Evolutionary conservation across 2,113 vertebrate genomes (phyloP).

Genomic region (Phyllopteryx taeniolatus): DNA sequence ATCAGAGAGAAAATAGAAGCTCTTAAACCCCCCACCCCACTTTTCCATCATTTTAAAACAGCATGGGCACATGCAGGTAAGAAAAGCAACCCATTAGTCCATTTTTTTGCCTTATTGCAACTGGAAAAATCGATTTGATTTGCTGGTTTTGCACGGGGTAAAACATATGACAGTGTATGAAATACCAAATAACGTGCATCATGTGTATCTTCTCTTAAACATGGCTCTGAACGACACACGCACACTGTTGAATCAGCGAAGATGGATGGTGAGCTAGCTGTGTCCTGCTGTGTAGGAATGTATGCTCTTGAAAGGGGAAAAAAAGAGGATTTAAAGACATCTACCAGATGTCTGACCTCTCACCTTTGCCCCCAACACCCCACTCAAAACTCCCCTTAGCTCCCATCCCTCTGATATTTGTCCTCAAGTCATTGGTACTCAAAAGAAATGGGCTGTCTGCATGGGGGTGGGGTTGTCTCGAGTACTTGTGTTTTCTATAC

Average conservation of each 20-base stretch:
- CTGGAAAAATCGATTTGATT: slow-evolving; percentile 35
- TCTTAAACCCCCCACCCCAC: slow-evolving; percentile 49
- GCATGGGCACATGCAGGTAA: slow-evolving; percentile 41
- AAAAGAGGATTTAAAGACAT: slow-evolving; percentile 62
- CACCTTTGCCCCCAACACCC: slow-evolving; percentile 50
- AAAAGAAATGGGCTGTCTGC: not conserved
- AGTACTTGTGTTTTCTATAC: not conserved
- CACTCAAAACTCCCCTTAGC: slow-evolving; percentile 7
- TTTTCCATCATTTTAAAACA: slow-evolving; percentile 50
- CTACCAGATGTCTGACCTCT: slow-evolving; percentile 71
- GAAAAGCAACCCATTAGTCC: slow-evolving; percentile 38
- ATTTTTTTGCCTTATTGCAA: slow-evolving; percentile 24
- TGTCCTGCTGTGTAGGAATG: slow-evolving; percentile 60
- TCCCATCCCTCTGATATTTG: slow-evolving; percentile 37
- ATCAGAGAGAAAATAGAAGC: slow-evolving; percentile 38
- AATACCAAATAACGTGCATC: not conserved
- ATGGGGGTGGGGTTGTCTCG: not conserved
- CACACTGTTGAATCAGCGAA: slow-evolving; percentile 24
- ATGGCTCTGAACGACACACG: not conserved
- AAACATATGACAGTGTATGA: slow-evolving; percentile 1
- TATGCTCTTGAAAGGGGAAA: slow-evolving; percentile 40
- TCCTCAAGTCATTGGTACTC: slow-evolving; percentile 34
- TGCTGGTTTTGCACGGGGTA: slow-evolving; percentile 22
- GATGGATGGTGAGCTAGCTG: slow-evolving; percentile 11
- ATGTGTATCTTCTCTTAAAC: not conserved